Conservation (phyloP, 1,140 invertebrate species). For the Sminthurides bifidus region DNA sequence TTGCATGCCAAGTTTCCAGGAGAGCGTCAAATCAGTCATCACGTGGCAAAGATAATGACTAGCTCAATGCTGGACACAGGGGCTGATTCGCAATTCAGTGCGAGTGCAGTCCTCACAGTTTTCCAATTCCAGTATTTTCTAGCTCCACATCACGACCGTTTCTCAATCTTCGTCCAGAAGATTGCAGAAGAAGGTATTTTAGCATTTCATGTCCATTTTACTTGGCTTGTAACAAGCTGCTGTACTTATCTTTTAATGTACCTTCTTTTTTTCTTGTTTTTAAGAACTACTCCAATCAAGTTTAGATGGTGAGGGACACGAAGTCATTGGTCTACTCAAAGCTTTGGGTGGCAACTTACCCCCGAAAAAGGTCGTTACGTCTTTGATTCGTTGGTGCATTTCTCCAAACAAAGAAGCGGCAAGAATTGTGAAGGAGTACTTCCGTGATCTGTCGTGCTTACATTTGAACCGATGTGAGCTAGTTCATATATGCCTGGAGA, state of each 20-base stretch:
- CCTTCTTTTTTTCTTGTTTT: not conserved
- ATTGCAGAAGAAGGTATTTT: constrained; percentile 16
- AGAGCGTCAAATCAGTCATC: constrained; percentile 1
- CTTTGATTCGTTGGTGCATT: not conserved
- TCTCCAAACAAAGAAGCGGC: not conserved
- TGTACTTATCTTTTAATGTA: no score
- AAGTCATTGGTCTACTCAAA: constrained; percentile 2
- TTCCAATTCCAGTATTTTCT: constrained; percentile 18
- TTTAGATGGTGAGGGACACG: not conserved
- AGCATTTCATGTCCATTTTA: not conserved
- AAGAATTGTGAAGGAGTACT: not conserved
- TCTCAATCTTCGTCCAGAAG: constrained; percentile 11
- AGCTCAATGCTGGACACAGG: constrained; percentile 18
- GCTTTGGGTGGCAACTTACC: not conserved
- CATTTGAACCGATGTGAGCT: constrained; percentile 3
- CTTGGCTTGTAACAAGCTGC: not conserved
- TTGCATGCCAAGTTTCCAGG: constrained; percentile 3
- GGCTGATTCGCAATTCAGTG: not conserved
- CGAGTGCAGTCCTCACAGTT: constrained; percentile 7
- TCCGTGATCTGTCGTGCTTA: not conserved
- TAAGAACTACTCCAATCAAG: not conserved
- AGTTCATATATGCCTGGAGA: constrained; percentile 19
- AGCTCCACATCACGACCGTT: constrained; percentile 4
- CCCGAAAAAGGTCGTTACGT: constrained; percentile 1
- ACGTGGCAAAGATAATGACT: constrained; percentile 17